A percentile compares a stretch with the other conserved stretches of the same genome.
These are phyloP conservation scores for Xanthia icteritia DNA, from an alignment of 2,888 invertebrate genomes.

Conservation along the genomic window DNA sequence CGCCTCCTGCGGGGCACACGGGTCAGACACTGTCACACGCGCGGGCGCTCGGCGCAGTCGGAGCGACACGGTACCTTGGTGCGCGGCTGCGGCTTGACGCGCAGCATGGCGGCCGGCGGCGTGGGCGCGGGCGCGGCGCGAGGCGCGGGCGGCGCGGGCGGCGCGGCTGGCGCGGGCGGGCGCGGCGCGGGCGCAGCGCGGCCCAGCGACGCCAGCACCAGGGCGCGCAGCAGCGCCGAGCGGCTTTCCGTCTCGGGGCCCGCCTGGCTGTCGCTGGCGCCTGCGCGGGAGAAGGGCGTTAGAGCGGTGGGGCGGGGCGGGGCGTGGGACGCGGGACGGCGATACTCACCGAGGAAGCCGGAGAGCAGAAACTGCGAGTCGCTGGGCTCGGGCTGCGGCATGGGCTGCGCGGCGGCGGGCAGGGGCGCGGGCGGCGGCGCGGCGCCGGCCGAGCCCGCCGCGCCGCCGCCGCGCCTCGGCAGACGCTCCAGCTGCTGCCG, in stretches of 20 bases:
- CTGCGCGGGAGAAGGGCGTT: conserved; percentile 58
- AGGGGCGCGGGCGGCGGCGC: conserved; percentile 87
- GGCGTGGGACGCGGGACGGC: too few species aligned
- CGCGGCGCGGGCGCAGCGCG: conserved; percentile 76
- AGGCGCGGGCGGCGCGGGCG: conserved; percentile 62
- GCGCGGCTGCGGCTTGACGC: conserved; percentile 85
- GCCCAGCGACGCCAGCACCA: conserved; percentile 87
- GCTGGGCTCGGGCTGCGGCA: conserved; percentile 76
- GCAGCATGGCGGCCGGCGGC: conserved; percentile 75
- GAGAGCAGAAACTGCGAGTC: conserved; percentile 85
- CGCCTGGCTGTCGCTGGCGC: conserved; percentile 73
- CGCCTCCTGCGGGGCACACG: conserved; percentile 65
- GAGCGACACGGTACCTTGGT: conserved; percentile 77
- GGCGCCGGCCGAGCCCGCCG: conserved; percentile 86
- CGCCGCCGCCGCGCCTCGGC: conserved; percentile 93
- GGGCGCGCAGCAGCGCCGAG: conserved; percentile 85
- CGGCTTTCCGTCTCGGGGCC: conserved; percentile 81
- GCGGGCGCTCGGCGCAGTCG: conserved; percentile 32
- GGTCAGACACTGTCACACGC: conserved; percentile 34
- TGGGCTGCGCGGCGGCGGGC: conserved; percentile 81
- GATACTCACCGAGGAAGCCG: conserved; percentile 79
- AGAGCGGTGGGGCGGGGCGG: not conserved
- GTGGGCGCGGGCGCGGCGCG: conserved; percentile 67
- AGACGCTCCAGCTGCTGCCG: conserved; percentile 97
- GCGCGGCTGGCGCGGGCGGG: conserved; percentile 64